Conservation (phyloP, 2,888 invertebrate genomes). For the Sabatieria punctata region DNA sequence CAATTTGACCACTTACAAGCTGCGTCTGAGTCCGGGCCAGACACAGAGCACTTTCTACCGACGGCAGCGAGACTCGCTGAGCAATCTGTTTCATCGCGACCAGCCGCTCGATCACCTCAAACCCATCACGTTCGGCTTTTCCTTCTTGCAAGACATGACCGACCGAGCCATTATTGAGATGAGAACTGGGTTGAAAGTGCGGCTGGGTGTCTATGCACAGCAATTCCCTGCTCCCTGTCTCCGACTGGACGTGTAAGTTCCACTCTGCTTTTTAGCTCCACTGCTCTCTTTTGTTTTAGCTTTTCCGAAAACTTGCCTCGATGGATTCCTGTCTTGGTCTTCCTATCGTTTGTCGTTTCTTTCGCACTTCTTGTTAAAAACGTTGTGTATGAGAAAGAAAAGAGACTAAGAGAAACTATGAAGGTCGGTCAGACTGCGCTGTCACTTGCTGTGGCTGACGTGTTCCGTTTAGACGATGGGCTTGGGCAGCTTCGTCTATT, state of each 20-base stretch:
- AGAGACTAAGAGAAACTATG: conserved; percentile 39
- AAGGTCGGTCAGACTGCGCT: no score
- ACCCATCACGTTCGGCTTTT: conserved; percentile 53
- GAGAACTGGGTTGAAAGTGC: no score
- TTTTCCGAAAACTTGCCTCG: conserved; percentile 33
- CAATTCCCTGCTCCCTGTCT: conserved; percentile 45
- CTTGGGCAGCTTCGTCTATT: conserved; percentile 41
- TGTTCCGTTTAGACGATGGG: conserved; percentile 18
- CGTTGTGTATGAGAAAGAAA: conserved; percentile 41
- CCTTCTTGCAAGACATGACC: conserved; percentile 66
- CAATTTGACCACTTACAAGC: no score
- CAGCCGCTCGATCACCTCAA: conserved; percentile 37
- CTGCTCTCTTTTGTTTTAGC: conserved; percentile 21
- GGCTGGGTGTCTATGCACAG: conserved; percentile 56
- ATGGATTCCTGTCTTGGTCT: conserved; percentile 39
- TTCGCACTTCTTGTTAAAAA: conserved; percentile 38
- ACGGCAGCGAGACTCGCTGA: background rate
- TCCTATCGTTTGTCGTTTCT: conserved; percentile 38
- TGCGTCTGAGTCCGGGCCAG: no score
- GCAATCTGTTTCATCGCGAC: conserved; percentile 5
- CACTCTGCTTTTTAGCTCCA: no score
- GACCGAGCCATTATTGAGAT: conserved; percentile 55
- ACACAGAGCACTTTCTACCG: no score
- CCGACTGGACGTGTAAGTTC: conserved; percentile 51
- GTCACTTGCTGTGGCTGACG: no score